Evolutionary conservation across 2,888 invertebrate species (phyloP).

Genomic region (Acanthopleura granulata): DNA sequence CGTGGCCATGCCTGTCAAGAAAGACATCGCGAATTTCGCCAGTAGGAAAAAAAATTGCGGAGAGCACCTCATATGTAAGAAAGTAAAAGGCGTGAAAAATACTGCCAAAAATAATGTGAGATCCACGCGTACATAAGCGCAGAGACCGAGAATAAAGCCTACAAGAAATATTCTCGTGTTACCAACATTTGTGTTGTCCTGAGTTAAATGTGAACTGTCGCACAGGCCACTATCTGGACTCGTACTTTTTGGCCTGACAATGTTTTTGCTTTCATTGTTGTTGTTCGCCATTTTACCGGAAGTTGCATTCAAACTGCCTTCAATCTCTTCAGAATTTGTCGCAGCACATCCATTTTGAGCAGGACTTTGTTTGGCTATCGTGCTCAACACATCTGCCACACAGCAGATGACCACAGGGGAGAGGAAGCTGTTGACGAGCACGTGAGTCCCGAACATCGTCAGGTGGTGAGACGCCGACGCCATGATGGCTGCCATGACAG

Average conservation of each 20-base stretch:
- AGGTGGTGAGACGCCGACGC: conserved; percentile 42
- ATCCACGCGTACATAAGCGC: conserved; percentile 48
- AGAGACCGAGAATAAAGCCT: conserved; percentile 30
- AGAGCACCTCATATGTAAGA: background rate
- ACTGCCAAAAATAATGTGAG: conserved; percentile 30
- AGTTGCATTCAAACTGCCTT: too few species aligned
- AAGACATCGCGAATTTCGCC: background rate
- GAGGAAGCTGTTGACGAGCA: conserved; percentile 54
- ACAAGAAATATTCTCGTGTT: background rate
- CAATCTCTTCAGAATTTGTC: too few species aligned
- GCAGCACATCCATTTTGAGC: background rate
- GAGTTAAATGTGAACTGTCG: background rate
- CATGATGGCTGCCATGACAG: conserved; percentile 46
- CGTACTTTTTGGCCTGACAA: background rate
- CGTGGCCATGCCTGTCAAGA: conserved; percentile 32
- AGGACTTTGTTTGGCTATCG: background rate
- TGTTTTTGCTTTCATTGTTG: background rate
- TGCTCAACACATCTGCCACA: conserved; percentile 7
- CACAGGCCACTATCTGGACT: background rate
- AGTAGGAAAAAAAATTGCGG: background rate
- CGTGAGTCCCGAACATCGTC: conserved; percentile 57
- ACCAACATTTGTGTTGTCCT: background rate
- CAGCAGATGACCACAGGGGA: conserved; percentile 44
- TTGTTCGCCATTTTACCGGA: too few species aligned
- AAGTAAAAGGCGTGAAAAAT: conserved; percentile 25